Evolutionary conservation across 2,888 invertebrate genomes (phyloP), one percentile per base, ranked within the genome.

Genomic region (Polyommatus iphigenia): DNA sequence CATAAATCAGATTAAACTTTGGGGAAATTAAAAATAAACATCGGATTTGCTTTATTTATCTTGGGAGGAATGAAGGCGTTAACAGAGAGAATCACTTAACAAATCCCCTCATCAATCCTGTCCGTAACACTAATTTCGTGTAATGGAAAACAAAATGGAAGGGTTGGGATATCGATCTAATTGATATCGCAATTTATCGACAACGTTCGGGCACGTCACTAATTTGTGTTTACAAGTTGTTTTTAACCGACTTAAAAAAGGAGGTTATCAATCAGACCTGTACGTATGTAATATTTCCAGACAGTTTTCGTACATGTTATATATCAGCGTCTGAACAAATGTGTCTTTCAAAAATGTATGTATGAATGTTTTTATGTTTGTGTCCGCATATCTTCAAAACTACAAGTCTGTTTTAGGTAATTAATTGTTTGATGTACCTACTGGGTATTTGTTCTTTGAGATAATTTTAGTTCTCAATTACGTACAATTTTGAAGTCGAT

Each of bases 41-140:
- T 32, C 20, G 54, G 13, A 13, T 50, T 50, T 29, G 50, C 80
- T 81, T 82, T 84, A 84, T 84, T 85, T 84, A 82, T 84, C 83
- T 84, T 83, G 78, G 46, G 80, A 79, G 78, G 79, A 78, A 80
- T 79, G 79, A 78, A 79, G 79, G 79, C 80, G 81, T 81, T 82
- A 81, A 82, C 81, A 78, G 80, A 80, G 80, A 80, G 81, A 84
- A 84, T 83, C 81, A 82, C 82, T 82, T 81, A 82, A 82, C 81
- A 80, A 82, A 82, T 82, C 81, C 81, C 81, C 82, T 81, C 83
- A 84, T 84, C 84, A 85, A 83, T 84, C 83, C 80, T 81, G 78
- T 78, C 81, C 81, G 82, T 79, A 80, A 82, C 82, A 83, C 81
- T 83, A 84, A 85, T 85, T 85, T 80, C 83, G 81, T 83, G 83